Evolutionary conservation across 1,140 invertebrate genomes (phyloP), one percentile per base, ranked within the genome.

Genomic region (Eubasilissa regina): DNA sequence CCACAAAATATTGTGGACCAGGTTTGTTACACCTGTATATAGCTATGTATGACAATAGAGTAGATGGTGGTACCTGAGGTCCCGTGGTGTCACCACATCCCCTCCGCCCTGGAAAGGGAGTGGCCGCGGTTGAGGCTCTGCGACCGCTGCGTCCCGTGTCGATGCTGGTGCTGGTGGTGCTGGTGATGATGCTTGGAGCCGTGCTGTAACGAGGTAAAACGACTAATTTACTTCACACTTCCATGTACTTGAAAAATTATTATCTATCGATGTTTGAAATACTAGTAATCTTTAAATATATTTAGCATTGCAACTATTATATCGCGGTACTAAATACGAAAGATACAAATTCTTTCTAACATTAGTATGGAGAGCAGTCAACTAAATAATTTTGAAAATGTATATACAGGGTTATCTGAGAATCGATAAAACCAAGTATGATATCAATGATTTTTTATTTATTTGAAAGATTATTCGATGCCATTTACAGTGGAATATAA

Each of bases 41-140:
- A n/a, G n/a, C n/a, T n/a, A n/a, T n/a, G n/a, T n/a, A n/a, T n/a
- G n/a, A n/a, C n/a, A n/a, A n/a, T n/a, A n/a, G n/a, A n/a, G n/a
- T n/a, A n/a, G n/a, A n/a, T n/a, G n/a, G n/a, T n/a, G 9, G 19
- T 55, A 91, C 91, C 90, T 89, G 91, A 90, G 90, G 91, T 90
- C 88, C 91, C 91, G 91, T 92, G 91, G 90, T 93, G 92, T 93
- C 92, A 93, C 92, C 92, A 93, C 92, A 92, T 93, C 85, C 91
- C 89, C 89, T 92, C 92, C 84, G 91, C 89, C 83, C 92, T 89
- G 85, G 91, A 92, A 77, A 92, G 87, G 79, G 90, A 91, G 83
- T 92, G 91, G 83, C 92, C 92, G 84, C 92, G 90, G 89, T 93
- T 93, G 85, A 93, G 86, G 80, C 92, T 93, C 88, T 93, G 92